Evolutionary conservation across 2,797 vertebrate genomes (phyloP).

Genomic region (Choloepus didactylus): DNA sequence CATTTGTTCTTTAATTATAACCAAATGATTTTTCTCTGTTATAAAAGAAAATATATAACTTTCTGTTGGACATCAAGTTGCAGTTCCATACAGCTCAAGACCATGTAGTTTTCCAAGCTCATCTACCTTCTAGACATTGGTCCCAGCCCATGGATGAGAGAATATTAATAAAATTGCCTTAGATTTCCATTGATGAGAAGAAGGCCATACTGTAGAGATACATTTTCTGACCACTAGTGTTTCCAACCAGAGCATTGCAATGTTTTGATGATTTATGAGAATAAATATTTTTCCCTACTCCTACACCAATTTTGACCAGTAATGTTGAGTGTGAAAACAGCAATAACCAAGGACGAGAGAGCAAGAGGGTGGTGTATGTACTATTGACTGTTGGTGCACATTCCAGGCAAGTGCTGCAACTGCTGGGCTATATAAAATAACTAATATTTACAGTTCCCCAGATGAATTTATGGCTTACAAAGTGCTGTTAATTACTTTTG

Average conservation of each 20-base stretch:
- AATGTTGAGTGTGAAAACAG: background rate
- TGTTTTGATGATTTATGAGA: conserved; percentile 36
- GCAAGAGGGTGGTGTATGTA: accelerated
- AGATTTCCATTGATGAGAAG: background rate
- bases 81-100: background rate
- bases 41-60: background rate
- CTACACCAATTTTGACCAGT: background rate
- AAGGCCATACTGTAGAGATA: background rate
- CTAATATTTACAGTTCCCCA: background rate
- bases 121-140: background rate
- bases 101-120: background rate
- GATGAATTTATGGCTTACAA: background rate
- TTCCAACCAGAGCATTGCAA: background rate
- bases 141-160: background rate
- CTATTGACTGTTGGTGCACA: background rate
- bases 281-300: background rate
- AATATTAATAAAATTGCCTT: background rate
- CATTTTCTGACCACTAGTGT: background rate
- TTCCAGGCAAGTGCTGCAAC: too few relatives aligned
- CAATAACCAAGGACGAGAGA: background rate
- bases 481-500: background rate
- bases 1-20: conserved; percentile 20
- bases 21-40: background rate
- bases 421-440: background rate
- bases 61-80: background rate